Evolutionary conservation across 1,140 invertebrate species (phyloP), one percentile per base, ranked within the genome.

Genomic region (Drosophila ohnishii): DNA sequence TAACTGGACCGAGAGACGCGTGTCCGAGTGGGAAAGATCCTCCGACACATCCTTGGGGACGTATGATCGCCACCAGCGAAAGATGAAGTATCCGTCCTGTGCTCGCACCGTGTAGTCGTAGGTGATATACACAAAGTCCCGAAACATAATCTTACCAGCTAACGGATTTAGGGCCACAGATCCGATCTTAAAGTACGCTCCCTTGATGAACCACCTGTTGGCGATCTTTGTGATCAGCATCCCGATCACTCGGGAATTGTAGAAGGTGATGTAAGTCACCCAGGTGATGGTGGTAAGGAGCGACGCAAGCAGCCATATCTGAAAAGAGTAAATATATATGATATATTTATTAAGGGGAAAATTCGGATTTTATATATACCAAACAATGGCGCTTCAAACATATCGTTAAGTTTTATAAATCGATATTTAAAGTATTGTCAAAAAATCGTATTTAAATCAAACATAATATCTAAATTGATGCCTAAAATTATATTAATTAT

Each of bases 121-220:
- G 50, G 97, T 98, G 42, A 99, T 97, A 81, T 97, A 98, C 53
- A 97, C 95, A 87, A 99, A 94, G 93, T 99, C 97, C 75, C 98
- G 94, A 93, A 99, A 99, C 98, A 99, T 99, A 42, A 99, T 96
- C 93, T 99, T 99, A 3, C 99, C 99, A 74, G 98, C 97, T 71
- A 99, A 93, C 30, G 97, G 96, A 92, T 98, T 98, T 39, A 99
- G 93, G 3, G 97, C 98, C 82, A 99, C 95, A 14, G 98, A 99
- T 67, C 98, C 97, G 92, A 98, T 96, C 94, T 96, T 96, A 80
- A 98, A 95, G 92, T 97, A 96, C 74, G 97, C 97, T 90, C 96
- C 94, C 91, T 94, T 95, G 75, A 96, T 95, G 87, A 97, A 95
- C 92, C 98, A 96, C 88, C 95, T 95, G 93, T 99, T 99, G 25